These are phyloP conservation scores for Platichthys flesus DNA, from an alignment of 2,113 vertebrate species.

Conservation along the genomic window DNA sequence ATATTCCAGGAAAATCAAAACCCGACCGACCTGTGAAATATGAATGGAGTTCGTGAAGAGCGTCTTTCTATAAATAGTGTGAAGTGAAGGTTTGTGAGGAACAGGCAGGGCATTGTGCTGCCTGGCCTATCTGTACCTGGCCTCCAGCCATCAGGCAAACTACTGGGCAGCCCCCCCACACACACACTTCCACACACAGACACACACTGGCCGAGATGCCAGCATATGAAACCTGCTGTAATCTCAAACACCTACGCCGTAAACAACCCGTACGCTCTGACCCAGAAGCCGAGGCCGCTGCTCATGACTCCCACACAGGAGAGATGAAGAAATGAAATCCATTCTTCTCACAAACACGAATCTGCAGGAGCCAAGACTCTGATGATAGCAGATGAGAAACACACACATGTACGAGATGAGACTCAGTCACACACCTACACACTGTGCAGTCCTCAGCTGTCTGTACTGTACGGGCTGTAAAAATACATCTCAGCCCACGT, in stretches of 20 bases:
- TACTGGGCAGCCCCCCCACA: conserved; percentile 1
- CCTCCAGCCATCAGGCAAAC: conserved; percentile 55
- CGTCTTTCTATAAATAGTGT: conserved; percentile 67
- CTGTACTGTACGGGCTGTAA: neutral
- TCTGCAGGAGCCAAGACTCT: conserved; percentile 1
- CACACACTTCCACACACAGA: too few species aligned
- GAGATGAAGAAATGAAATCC: conserved; percentile 8
- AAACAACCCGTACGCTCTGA: conserved; percentile 52
- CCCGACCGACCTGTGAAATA: conserved; percentile 38
- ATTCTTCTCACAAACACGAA: conserved; percentile 17
- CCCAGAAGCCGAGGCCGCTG: conserved; percentile 46
- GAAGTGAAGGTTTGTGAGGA: conserved; percentile 59
- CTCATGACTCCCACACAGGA: conserved; percentile 42
- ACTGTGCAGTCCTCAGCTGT: neutral
- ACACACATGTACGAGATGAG: neutral
- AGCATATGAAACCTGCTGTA: conserved; percentile 21
- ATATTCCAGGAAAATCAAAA: neutral
- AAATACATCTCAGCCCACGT: conserved; percentile 38
- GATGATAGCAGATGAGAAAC: conserved; percentile 6
- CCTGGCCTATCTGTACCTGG: conserved; percentile 61
- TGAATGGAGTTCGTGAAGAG: conserved; percentile 52
- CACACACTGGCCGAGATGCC: conserved; percentile 25
- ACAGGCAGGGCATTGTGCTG: conserved; percentile 72
- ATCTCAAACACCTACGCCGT: conserved; percentile 55
- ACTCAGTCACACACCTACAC: conserved; percentile 33